A percentile compares a stretch with the other conserved stretches of the same genome.
These are phyloP conservation scores for Phrynocephalus versicolor DNA, from an alignment of 2,113 vertebrate species.

Conservation along the genomic window DNA sequence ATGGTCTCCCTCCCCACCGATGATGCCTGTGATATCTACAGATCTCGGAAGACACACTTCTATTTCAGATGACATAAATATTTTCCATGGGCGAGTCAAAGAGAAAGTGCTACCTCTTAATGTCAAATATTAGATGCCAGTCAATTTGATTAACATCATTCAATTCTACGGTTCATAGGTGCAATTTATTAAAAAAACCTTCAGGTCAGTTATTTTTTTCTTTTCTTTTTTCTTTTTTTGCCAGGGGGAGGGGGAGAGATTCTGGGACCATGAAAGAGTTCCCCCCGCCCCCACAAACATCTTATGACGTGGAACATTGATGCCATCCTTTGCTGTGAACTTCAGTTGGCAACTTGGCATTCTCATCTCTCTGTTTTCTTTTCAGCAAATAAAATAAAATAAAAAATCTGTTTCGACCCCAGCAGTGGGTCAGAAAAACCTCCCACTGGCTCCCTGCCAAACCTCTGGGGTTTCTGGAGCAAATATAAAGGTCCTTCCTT, in stretches of 20 bases:
- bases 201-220: background rate
- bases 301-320: slow-evolving; percentile 46
- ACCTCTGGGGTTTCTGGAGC: slow-evolving; percentile 54
- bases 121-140: slow-evolving; percentile 49
- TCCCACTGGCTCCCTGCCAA: background rate
- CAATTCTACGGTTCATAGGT: slow-evolving; percentile 31
- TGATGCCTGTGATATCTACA: slow-evolving; percentile 18
- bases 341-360: slow-evolving; percentile 32
- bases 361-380: slow-evolving; percentile 37
- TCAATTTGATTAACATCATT: slow-evolving; percentile 61
- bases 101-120: slow-evolving; percentile 53
- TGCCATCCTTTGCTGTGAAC: slow-evolving; percentile 45
- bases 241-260: background rate
- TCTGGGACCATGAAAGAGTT: slow-evolving; percentile 1
- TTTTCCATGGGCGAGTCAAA: slow-evolving; percentile 44
- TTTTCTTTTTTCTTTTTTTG: background rate
- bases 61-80: slow-evolving; percentile 12
- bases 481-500: slow-evolving; percentile 60
- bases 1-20: background rate
- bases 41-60: slow-evolving; percentile 29
- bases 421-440: slow-evolving; percentile 52
- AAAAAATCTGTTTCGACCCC: slow-evolving; percentile 37
- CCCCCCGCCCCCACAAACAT: slow-evolving; percentile 25
- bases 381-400: slow-evolving; percentile 20
- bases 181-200: slow-evolving; percentile 48